Base-by-base conservation (phyloP, 1,140 invertebrate species). In the Dufourea novaeangliae region DNA sequence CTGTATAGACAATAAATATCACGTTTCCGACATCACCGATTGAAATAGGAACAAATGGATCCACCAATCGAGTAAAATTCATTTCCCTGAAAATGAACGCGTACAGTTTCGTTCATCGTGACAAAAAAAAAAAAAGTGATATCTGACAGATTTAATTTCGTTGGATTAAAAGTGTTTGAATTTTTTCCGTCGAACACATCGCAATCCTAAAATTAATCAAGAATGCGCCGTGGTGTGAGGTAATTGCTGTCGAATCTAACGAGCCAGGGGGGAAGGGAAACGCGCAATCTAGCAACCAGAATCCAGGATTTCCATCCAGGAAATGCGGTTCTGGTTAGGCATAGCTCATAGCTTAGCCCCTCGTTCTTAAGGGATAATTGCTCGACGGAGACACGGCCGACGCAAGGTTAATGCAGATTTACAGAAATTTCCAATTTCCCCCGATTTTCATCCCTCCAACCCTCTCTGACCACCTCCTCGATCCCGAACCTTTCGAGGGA, bases 191-290 rank as follows among this genome's bases (percentile, higher is more conserved):
- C 8, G 20, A 7, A 50, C 44, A 25, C 14, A 22, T 54, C 12
- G 17, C 54, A 11, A 41, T 29, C 44, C n/a, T 0, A 22, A 61
- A 37, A 71, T 71, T 61, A 44, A 25, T n/a, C 2, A 11, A 34
- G 12, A 41, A 74, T 25, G 6, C 44, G 46, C 46, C 17, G 5
- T 32, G 34, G 11, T n/a, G 14, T 20, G 20, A 56, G 27, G 34
- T 74, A 67, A 74, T 74, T 25, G 46, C 71, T 22, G 37, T 74
- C 71, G 62, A 74, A 66, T 66, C 11, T 37, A 56, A 74, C 71
- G 11, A 52, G 20, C 50, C 25, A 0, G 1, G n/a, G n/a, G n/a
- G n/a, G n/a, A n/a, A n/a, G n/a, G n/a, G n/a, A n/a, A n/a, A n/a
- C n/a, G 50, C 50, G 63, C 67, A 75, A 68, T 68, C 63, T 57